Evolutionary conservation across 2,797 vertebrate genomes (phyloP).

Genomic region (Sebastes hubbsi): DNA sequence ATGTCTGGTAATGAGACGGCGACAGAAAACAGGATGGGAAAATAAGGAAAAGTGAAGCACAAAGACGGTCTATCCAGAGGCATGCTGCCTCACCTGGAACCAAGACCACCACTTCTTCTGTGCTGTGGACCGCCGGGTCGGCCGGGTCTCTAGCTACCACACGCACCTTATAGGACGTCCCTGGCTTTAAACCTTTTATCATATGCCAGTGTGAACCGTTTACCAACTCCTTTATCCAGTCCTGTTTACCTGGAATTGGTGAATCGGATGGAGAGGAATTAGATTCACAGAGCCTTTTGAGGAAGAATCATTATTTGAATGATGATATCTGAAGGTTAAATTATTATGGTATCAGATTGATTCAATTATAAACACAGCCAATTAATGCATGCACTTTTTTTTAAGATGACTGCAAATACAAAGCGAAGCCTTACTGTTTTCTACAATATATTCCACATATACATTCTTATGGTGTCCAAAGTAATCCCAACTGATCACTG

Average conservation of each 20-base stretch:
- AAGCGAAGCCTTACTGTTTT: slow-evolving; percentile 91
- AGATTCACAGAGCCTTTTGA: slow-evolving; percentile 8
- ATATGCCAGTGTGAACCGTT: slow-evolving; percentile 91
- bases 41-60: background rate
- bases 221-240: slow-evolving; percentile 94
- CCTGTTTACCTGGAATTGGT: slow-evolving; percentile 90
- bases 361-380: background rate
- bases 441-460: slow-evolving; percentile 96
- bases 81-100: slow-evolving; percentile 93
- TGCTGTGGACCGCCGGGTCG: slow-evolving; percentile 85
- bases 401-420: slow-evolving; percentile 26
- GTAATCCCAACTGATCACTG: slow-evolving; percentile 95
- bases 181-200: slow-evolving; percentile 94
- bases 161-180: slow-evolving; percentile 92
- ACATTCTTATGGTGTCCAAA: slow-evolving; percentile 91
- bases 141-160: slow-evolving; percentile 91
- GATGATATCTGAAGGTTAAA: background rate
- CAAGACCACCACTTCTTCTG: slow-evolving; percentile 89
- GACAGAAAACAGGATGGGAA: slow-evolving; percentile 11
- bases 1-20: slow-evolving; percentile 15
- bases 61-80: slow-evolving; percentile 52
- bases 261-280: slow-evolving; percentile 41
- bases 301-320: background rate
- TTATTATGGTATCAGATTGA: background rate
- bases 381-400: slow-evolving; percentile 6